These are phyloP conservation scores for Circaetus cinerascens DNA, from an alignment of 2,113 vertebrate species.

Conservation along the genomic window DNA sequence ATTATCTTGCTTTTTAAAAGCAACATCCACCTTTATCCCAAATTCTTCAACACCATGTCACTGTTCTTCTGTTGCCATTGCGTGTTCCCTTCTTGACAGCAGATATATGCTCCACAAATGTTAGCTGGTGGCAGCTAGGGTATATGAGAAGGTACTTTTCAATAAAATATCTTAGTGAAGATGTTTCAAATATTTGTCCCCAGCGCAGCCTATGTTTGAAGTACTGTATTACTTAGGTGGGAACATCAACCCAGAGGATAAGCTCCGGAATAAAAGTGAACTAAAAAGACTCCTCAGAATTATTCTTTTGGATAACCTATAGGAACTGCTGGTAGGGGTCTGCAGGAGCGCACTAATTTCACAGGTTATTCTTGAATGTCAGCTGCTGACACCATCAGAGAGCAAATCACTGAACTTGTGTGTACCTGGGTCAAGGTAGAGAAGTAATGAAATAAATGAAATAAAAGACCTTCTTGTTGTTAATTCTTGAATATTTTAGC, in stretches of 20 bases:
- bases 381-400: neutral
- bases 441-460: neutral
- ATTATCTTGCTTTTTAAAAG: neutral
- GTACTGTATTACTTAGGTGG: neutral
- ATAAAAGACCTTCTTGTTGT: neutral
- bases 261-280: neutral
- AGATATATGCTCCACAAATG: neutral
- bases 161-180: neutral
- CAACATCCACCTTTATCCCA: neutral
- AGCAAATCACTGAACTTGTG: neutral
- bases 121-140: neutral
- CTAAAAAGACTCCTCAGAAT: neutral
- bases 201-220: neutral
- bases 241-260: neutral
- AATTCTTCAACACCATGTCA: neutral
- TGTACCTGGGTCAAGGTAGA: neutral
- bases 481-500: neutral
- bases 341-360: neutral
- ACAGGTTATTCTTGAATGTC: neutral
- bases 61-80: neutral
- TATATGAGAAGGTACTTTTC: neutral
- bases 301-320: neutral
- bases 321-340: neutral
- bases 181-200: neutral
- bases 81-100: neutral